Evolutionary conservation across 2,797 vertebrate species (phyloP), one percentile per base, ranked within the genome.

Genomic region (Eulemur mongoz): DNA sequence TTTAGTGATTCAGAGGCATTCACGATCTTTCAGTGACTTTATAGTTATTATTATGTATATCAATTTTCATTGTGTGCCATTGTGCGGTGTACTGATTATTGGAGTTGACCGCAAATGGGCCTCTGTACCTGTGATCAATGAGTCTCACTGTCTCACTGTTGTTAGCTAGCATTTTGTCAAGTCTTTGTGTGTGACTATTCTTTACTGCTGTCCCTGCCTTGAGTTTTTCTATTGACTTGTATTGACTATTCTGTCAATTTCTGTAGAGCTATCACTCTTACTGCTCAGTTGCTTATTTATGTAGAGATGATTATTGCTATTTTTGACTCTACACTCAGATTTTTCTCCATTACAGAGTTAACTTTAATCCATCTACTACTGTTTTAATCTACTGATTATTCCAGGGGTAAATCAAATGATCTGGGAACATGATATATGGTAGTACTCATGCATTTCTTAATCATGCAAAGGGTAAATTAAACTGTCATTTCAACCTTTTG

Each of bases 1-100:
- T 92, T 96, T 57, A 89, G 43, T 45, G 25, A 54, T 80, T 93
- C 93, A 88, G 48, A 81, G 45, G 38, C 82, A 91, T 89, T 84
- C 22, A 25, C 32, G 38, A 57, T 89, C 73, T 81, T 91, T 96
- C 45, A 70, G 43, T 91, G 45, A 86, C 57, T 86, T 86, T 89
- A 27, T 4, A 89, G 27, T 87, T 54, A 96, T 91, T 85, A 67
- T 92, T 95, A 52, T 67, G 11, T 43, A 23, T 89, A 78, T 93
- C 89, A 86, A 2, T 90, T 95, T 93, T 76, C 72, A 69, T 91
- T 89, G 61, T 82, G 6, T 84, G 54, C 32, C 22, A 79, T 59
- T 57, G 35, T 93, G 83, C 95, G n/a, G 59, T 35, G 12, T 91
- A 81, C 63, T 86, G 69, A 92, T 69, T 43, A 72, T 91, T 75